phyloP scores from a whole-genome alignment of 2,797 vertebrate species.

The Chaunax sp. region DNA sequence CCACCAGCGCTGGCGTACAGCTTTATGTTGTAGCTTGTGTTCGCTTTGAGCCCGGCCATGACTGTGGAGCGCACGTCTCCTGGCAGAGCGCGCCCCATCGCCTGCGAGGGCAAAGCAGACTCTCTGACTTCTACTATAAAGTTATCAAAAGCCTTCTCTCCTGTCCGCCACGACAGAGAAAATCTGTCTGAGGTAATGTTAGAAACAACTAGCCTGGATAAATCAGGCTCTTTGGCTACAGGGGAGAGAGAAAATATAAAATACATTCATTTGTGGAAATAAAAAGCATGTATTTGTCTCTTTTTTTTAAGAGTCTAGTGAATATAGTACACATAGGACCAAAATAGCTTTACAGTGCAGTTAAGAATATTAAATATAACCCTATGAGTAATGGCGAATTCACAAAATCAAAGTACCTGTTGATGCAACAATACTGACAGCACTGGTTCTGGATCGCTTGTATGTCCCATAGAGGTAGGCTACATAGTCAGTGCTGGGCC shows the following conservation, averaged over 20 bases:
- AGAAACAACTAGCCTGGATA: slow-evolving; percentile 89
- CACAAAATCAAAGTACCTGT: slow-evolving; percentile 88
- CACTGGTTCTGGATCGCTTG: slow-evolving; percentile 84
- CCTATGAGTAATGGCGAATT: slow-evolving; percentile 24
- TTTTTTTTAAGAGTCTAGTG: slow-evolving; percentile 12
- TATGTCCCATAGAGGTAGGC: slow-evolving; percentile 92
- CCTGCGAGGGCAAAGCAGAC: slow-evolving; percentile 86
- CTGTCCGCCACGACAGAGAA: slow-evolving; percentile 86
- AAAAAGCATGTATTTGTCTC: slow-evolving; percentile 30
- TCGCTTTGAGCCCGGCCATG: slow-evolving; percentile 85
- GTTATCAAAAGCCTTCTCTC: slow-evolving; percentile 86
- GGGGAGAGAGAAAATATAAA: slow-evolving; percentile 59
- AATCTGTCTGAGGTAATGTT: slow-evolving; percentile 89
- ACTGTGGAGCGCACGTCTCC: slow-evolving; percentile 75
- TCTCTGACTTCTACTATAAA: slow-evolving; percentile 91
- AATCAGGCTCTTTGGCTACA: slow-evolving; percentile 87
- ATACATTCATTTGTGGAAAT: slow-evolving; percentile 56
- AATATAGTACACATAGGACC: slow-evolving; percentile 4
- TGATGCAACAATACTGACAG: slow-evolving; percentile 89
- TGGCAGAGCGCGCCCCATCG: slow-evolving; percentile 80
- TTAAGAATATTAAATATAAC: slow-evolving; percentile 13
- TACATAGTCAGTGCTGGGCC: slow-evolving; percentile 93
- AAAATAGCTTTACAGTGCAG: slow-evolving; percentile 17
- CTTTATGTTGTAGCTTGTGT: slow-evolving; percentile 86
- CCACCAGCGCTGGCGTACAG: slow-evolving; percentile 85